A percentile compares a stretch with the other conserved stretches of the same genome.
Conservation (phyloP, 1,140 invertebrate genomes). For the Danaus melanippus region DNA sequence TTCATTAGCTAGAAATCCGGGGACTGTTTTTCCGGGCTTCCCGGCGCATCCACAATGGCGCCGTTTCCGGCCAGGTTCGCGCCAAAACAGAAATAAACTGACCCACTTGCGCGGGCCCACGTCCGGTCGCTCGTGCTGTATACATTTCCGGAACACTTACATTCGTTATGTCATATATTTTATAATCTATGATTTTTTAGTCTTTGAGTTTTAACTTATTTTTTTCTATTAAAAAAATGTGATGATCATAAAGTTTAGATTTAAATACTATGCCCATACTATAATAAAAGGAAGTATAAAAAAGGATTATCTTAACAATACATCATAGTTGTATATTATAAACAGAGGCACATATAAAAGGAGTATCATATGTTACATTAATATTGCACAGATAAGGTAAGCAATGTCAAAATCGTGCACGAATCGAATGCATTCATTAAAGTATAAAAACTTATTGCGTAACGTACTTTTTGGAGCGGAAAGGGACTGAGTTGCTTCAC, state of each 20-base stretch:
- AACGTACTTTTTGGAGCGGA: conserved; percentile 63
- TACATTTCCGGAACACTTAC: conserved; percentile 61
- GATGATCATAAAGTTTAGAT: no score
- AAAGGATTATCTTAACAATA: no score
- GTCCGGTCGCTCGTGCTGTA: conserved; percentile 51
- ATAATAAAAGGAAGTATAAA: no score
- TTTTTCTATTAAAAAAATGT: no score
- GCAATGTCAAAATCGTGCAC: no score
- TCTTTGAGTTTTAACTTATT: conserved; percentile 20
- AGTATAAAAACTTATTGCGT: conserved; percentile 37
- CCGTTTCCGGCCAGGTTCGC: conserved; percentile 66
- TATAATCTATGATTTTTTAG: conserved; percentile 61
- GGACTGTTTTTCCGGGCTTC: conserved; percentile 60
- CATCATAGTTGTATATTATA: no score
- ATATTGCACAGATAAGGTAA: no score
- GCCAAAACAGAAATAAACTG: conserved; percentile 70
- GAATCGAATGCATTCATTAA: conserved; percentile 1
- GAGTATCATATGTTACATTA: no score
- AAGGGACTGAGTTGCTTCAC: conserved; percentile 52
- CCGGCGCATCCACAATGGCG: conserved; percentile 66
- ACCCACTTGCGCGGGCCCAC: conserved; percentile 63
- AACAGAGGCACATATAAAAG: no score
- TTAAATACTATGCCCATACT: no score
- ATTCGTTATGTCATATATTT: conserved; percentile 44
- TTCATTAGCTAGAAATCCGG: conserved; percentile 67